Base-by-base conservation (phyloP, 1,140 invertebrate species). In the Aphis craccivora region DNA sequence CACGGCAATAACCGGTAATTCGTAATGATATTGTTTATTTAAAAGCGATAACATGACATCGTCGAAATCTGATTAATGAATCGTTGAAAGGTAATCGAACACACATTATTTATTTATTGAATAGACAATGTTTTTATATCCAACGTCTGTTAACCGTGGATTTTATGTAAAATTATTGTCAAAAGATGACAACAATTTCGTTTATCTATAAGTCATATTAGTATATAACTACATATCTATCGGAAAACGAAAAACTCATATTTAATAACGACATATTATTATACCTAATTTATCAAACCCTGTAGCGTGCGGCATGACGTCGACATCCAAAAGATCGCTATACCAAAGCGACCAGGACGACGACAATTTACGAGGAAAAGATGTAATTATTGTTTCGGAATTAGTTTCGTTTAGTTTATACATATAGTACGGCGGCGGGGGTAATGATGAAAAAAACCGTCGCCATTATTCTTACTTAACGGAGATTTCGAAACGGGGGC, bases 391-490 rank as follows among this genome's bases (percentile, higher is more conserved):
- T 86, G 91, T 93, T 45, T 86, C 91, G 25, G 91, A 92, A 92
- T 92, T 92, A 92, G 91, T 92, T 92, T 92, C 91, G 81, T 92
- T 91, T 81, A 91, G 67, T 53, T 30, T 67, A 67, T 67, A 67
- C 55, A 90, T 90, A 90, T 23, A 60, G 18, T 89, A 35, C 23
- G 48, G 8, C 8, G n/a, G 30, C 14, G 45, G 30, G 67, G 37
- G 91, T 84, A 92, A 92, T 92, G 91, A 92, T 92, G 53, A 81
- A 92, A 93, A 93, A 86, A 93, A 93, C 91, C 81, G 91, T 93
- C 91, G 91, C 91, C 91, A 93, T 93, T 93, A 93, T 93, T 93
- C 91, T 93, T 93, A 93, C 81, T 93, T 93, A 93, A 55, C 91
- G 91, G 91, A 93, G 91, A 93, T 93, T 93, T 93, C 48, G 67